Base-by-base conservation (phyloP, 2,797 vertebrate genomes). In the Neomorphus geoffroyi region DNA sequence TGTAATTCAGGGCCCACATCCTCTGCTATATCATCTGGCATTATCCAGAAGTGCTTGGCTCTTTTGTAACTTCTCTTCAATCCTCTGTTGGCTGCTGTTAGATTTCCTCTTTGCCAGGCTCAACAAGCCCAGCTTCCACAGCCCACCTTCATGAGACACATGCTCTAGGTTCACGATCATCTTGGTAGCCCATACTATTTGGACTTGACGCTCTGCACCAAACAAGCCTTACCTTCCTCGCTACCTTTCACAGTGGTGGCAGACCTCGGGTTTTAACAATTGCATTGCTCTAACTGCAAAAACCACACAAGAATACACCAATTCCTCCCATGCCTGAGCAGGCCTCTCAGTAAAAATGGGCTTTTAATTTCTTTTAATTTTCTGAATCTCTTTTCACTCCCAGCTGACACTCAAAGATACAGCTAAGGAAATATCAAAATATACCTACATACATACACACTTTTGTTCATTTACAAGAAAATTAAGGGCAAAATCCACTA, bases 131-230 rank as follows among this genome's bases (percentile, higher is more conserved):
- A 69, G 67, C 30, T 77, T 33, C 62, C 6, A 3, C 24, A 14
- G 35, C 0, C 0, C 7, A 8, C n/a, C 48, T 32, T 53, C 65
- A 11, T 0, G 23, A 67, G 33, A 51, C 8, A 12, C 1, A 0
- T 15, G 28, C 11, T 71, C 30, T 11, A 54, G 48, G 45, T 54
- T 78, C 19, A n/a, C 41, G 32, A 37, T 18, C 33, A 27, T 45
- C 37, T 45, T 18, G 15, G 43, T 3, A 45, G 51, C 17, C 46
- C 13, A 0, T 27, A 33, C 28, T 72, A 27, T 39, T 57, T 28
- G 23, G 37, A 9, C 50, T 48, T 12, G 22, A 70, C 82, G 35
- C 35, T 73, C 53, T 56, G 18, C 19, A 54, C 13, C 18, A 39
- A 79, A 45, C 23, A 39, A 72, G 22, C 24, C 78, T 32, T 48